phyloP scores from a whole-genome alignment of 2,113 vertebrate species.

The Eublepharis macularius region DNA sequence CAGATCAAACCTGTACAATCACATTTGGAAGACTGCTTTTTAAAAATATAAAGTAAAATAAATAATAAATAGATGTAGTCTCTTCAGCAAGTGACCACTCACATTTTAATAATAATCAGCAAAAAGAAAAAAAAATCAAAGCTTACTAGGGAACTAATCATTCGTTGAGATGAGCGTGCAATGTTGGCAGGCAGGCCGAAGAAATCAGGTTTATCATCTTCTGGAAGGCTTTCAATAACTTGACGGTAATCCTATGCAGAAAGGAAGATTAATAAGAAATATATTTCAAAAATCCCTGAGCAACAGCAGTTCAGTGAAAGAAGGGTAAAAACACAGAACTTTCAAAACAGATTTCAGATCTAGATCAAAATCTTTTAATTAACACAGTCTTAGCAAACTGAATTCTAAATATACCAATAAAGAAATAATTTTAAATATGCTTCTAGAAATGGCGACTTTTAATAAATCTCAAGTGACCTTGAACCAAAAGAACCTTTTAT shows the following conservation, averaged over 20 bases:
- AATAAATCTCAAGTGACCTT: not conserved
- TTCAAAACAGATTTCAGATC: conserved; percentile 14
- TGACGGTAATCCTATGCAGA: conserved; percentile 86
- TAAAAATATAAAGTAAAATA: not conserved
- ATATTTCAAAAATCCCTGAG: not conserved
- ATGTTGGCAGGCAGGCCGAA: conserved; percentile 97
- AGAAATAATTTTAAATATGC: not conserved
- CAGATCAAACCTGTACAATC: not conserved
- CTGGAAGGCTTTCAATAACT: conserved; percentile 90
- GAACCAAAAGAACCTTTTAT: not conserved
- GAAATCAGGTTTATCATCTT: conserved; percentile 93
- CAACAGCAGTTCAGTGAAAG: not conserved
- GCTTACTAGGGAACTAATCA: conserved; percentile 90
- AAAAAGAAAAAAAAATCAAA: not conserved
- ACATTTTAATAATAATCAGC: not conserved
- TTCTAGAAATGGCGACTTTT: not conserved
- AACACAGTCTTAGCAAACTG: not conserved
- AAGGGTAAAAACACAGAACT: not conserved
- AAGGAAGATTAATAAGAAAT: not conserved
- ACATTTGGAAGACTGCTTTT: not conserved
- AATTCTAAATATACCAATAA: not conserved
- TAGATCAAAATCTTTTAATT: not conserved
- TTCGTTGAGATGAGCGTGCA: conserved; percentile 91
- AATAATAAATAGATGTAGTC: not conserved
- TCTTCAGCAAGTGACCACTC: not conserved